Evolutionary conservation across 2,797 vertebrate genomes (phyloP).

Genomic region (Pelobates cultripes): DNA sequence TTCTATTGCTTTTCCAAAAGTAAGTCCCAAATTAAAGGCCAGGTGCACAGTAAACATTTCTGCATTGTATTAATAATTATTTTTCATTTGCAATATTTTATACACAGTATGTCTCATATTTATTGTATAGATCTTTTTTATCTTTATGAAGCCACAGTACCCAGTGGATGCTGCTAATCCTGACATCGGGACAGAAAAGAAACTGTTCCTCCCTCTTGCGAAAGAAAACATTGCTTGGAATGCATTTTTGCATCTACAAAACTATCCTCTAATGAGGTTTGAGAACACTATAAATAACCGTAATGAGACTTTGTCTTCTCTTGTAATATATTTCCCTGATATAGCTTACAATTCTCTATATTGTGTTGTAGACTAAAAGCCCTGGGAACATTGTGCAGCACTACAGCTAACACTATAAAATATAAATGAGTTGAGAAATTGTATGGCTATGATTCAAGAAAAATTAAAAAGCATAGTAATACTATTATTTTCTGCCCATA

Average conservation of each 20-base stretch:
- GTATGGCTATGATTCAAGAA: constrained; percentile 73
- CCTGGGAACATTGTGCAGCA: constrained; percentile 69
- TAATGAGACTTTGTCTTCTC: constrained; percentile 83
- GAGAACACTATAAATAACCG: constrained; percentile 91
- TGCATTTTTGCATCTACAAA: constrained; percentile 87
- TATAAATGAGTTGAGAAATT: constrained; percentile 80
- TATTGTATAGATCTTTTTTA: constrained; percentile 74
- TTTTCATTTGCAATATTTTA: constrained; percentile 35
- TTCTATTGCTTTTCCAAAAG: background rate
- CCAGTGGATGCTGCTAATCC: constrained; percentile 68
- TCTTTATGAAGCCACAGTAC: constrained; percentile 73
- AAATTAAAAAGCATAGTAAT: constrained; percentile 72
- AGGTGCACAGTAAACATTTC: constrained; percentile 64
- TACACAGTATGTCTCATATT: constrained; percentile 18
- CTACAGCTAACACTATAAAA: constrained; percentile 80
- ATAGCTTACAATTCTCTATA: constrained; percentile 76
- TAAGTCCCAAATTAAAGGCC: constrained; percentile 56
- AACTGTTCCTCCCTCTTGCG: constrained; percentile 69
- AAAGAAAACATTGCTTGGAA: constrained; percentile 81
- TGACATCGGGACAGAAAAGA: constrained; percentile 79
- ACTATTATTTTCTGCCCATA: constrained; percentile 74
- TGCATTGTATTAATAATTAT: constrained; percentile 5
- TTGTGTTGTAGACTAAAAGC: constrained; percentile 76
- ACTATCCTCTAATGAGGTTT: constrained; percentile 91
- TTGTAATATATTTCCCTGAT: constrained; percentile 81